Evolutionary conservation across 2,888 invertebrate species (phyloP).

Genomic region (Empis livida): DNA sequence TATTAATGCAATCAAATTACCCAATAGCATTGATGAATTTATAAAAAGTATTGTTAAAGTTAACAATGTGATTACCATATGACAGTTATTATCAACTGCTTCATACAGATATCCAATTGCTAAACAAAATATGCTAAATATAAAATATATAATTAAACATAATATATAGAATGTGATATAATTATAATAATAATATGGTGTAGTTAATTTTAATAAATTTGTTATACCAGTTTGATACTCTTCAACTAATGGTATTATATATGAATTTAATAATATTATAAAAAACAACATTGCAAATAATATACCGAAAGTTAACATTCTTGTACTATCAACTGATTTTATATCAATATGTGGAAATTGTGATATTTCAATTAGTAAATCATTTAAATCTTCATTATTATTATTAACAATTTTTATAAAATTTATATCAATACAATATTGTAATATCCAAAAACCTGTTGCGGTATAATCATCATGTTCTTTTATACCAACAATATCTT

Average conservation of each 20-base stretch:
- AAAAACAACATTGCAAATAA: conserved; percentile 24
- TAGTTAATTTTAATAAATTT: conserved; percentile 19
- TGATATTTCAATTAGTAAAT: conserved; percentile 12
- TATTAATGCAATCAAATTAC: neutral
- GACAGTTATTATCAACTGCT: conserved; percentile 18
- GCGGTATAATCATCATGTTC: conserved; percentile 35
- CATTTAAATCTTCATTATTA: conserved; percentile 12
- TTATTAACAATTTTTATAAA: conserved; percentile 34
- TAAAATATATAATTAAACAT: conserved; percentile 21
- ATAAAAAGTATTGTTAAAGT: conserved; percentile 22
- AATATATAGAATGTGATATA: conserved; percentile 29
- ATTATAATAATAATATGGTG: conserved; percentile 30
- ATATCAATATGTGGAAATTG: conserved; percentile 22
- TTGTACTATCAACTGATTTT: conserved; percentile 17
- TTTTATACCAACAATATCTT: conserved; percentile 24
- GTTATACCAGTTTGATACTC: conserved; percentile 37
- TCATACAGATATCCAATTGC: conserved; percentile 17
- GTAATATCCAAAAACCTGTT: conserved; percentile 43
- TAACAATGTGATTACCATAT: conserved; percentile 15
- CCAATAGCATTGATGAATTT: conserved; percentile 26
- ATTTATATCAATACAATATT: conserved; percentile 46
- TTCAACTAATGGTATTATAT: conserved; percentile 42
- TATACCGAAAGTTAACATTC: conserved; percentile 21
- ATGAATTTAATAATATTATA: conserved; percentile 26
- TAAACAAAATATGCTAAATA: conserved; percentile 18